These are phyloP conservation scores for Drusus annulatus DNA, from an alignment of 1,140 invertebrate genomes.

Conservation along the genomic window DNA sequence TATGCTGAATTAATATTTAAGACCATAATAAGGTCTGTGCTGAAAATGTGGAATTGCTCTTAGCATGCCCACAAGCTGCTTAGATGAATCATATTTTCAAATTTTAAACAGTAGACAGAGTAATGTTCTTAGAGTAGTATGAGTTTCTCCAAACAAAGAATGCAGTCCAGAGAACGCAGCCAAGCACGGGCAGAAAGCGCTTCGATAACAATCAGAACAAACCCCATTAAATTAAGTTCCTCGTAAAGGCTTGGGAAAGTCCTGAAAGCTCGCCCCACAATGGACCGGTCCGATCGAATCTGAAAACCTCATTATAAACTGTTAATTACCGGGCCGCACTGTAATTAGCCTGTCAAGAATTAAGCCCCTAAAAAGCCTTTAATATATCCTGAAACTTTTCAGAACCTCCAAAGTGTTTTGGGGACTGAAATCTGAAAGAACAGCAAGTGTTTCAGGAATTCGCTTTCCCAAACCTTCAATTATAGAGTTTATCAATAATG, in stretches of 20 bases:
- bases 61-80: too few species aligned
- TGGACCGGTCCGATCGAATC: slow-evolving; percentile 58
- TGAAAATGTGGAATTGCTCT: too few species aligned
- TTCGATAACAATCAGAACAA: slow-evolving; percentile 59
- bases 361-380: slow-evolving; percentile 58
- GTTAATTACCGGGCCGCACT: slow-evolving; percentile 57
- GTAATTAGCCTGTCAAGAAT: slow-evolving; percentile 59
- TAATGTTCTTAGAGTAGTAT: too few species aligned
- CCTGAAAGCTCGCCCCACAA: slow-evolving; percentile 49
- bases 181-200: slow-evolving; percentile 35
- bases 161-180: too few species aligned
- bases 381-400: slow-evolving; percentile 58
- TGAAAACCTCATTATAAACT: slow-evolving; percentile 59
- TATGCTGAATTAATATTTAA: too few species aligned
- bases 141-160: too few species aligned
- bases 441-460: slow-evolving; percentile 34
- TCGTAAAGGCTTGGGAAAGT: slow-evolving; percentile 55
- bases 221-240: slow-evolving; percentile 59
- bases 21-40: too few species aligned
- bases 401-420: slow-evolving; percentile 36
- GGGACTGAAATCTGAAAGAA: not conserved
- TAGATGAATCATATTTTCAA: too few species aligned
- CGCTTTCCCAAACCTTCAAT: slow-evolving; percentile 37
- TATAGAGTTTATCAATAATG: slow-evolving; percentile 39
- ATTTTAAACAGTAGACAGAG: too few species aligned